These are phyloP conservation scores for Clostera curtula DNA, from an alignment of 2,888 invertebrate genomes.

Conservation along the genomic window DNA sequence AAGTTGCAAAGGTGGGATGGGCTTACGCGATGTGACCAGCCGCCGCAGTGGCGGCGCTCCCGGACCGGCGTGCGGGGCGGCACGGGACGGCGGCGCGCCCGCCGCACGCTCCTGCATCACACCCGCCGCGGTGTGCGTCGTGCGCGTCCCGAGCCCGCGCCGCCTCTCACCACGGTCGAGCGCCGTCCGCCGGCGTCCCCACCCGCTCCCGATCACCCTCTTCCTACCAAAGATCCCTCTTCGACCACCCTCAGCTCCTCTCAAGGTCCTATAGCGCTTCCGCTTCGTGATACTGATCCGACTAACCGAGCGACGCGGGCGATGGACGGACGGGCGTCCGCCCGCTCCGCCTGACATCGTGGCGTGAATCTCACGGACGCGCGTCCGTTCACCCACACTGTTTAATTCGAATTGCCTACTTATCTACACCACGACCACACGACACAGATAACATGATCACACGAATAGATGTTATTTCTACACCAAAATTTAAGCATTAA, in stretches of 20 bases:
- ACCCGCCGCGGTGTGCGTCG: constrained; percentile 43
- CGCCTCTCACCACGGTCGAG: constrained; percentile 57
- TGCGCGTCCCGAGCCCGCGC: constrained; percentile 60
- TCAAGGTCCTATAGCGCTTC: constrained; percentile 47
- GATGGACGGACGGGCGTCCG: constrained; percentile 65
- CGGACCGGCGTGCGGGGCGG: constrained; percentile 56
- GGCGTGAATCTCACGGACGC: constrained; percentile 35
- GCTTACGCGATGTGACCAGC: constrained; percentile 83
- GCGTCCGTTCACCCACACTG: constrained; percentile 60
- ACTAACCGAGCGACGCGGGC: constrained; percentile 61
- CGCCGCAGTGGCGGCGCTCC: constrained; percentile 68
- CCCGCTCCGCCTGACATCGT: constrained; percentile 15
- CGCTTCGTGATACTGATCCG: constrained; percentile 62
- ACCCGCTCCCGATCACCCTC: constrained; percentile 17
- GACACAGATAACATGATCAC: constrained; percentile 70
- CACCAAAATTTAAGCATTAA: constrained; percentile 60
- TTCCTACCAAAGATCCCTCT: constrained; percentile 18
- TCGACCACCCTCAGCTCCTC: constrained; percentile 19
- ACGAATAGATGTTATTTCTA: constrained; percentile 74
- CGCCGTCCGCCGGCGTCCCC: constrained; percentile 56
- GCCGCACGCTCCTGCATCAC: constrained; percentile 42
- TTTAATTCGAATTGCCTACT: constrained; percentile 39
- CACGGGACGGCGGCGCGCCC: constrained; percentile 63
- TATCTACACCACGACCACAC: constrained; percentile 60
- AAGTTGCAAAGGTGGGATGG: constrained; percentile 78